Conservation (phyloP, 2,888 invertebrate genomes). For the Limnephilus lunatus region DNA sequence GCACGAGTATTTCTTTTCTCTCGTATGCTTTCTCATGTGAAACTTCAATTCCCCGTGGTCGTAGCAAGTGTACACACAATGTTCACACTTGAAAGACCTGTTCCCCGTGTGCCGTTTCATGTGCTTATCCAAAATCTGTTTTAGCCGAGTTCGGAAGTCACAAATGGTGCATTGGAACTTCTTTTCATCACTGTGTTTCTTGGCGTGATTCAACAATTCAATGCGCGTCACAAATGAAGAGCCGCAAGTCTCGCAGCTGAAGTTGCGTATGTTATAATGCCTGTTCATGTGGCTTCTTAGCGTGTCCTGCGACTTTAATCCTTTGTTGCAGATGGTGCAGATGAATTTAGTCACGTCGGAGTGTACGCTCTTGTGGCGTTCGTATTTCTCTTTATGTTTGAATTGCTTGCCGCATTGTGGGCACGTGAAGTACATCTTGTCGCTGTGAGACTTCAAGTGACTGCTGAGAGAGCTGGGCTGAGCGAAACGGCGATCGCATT, state of each 20-base stretch:
- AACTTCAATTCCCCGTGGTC: slow-evolving; percentile 72
- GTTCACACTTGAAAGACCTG: slow-evolving; percentile 72
- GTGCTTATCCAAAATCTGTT: slow-evolving; percentile 73
- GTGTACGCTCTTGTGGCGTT: slow-evolving; percentile 73
- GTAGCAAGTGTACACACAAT: slow-evolving; percentile 72
- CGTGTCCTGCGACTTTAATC: slow-evolving; percentile 72
- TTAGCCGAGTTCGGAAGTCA: slow-evolving; percentile 72
- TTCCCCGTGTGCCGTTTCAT: slow-evolving; percentile 74
- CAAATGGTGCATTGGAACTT: slow-evolving; percentile 73
- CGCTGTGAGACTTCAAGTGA: slow-evolving; percentile 74
- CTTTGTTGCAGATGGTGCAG: slow-evolving; percentile 73
- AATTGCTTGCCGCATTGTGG: slow-evolving; percentile 75
- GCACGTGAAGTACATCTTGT: slow-evolving; percentile 72
- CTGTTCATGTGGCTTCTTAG: slow-evolving; percentile 73
- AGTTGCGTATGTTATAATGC: slow-evolving; percentile 74
- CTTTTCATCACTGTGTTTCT: slow-evolving; percentile 71
- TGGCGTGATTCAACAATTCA: slow-evolving; percentile 73
- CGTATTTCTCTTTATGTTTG: slow-evolving; percentile 74
- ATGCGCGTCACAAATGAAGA: slow-evolving; percentile 75
- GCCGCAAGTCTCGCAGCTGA: slow-evolving; percentile 75
- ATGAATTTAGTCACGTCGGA: slow-evolving; percentile 70
- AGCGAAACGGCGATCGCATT: slow-evolving; percentile 74
- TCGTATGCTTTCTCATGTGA: slow-evolving; percentile 73
- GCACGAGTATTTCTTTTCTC: slow-evolving; percentile 74
- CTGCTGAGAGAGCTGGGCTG: slow-evolving; percentile 73